phyloP scores from a whole-genome alignment of 2,113 vertebrate genomes.

The Acrocephalus kingi region DNA sequence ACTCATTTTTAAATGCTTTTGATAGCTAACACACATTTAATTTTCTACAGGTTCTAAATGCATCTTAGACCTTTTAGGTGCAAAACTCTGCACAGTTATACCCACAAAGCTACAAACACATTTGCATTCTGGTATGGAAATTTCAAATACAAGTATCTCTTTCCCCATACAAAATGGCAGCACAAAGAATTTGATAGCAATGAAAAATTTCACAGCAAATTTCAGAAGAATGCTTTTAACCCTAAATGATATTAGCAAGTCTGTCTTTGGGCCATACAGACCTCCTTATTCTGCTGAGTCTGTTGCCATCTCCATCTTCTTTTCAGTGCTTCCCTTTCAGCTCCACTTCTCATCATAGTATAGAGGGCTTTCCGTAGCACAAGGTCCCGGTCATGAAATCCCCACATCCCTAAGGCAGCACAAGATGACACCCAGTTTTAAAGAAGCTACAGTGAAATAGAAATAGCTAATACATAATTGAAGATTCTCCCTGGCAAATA shows the following conservation, averaged over 20 bases:
- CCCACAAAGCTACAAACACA: neutral
- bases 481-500: neutral
- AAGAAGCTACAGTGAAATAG: neutral
- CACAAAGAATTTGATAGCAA: neutral
- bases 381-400: conserved; percentile 96
- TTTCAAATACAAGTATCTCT: neutral
- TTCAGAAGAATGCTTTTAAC: neutral
- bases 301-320: conserved; percentile 98
- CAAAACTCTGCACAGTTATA: neutral
- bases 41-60: neutral
- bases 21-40: neutral
- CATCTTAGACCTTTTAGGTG: neutral
- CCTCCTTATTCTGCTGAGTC: conserved; percentile 99
- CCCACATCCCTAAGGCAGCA: conserved; percentile 91
- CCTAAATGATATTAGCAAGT: neutral
- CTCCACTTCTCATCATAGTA: conserved; percentile 95
- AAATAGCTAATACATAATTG: neutral
- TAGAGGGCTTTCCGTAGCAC: conserved; percentile 95
- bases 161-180: neutral
- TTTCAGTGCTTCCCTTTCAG: conserved; percentile 93
- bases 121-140: neutral
- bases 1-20: neutral
- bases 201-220: neutral
- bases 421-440: neutral
- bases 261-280: conserved; percentile 50